Conservation (phyloP, 2,113 vertebrate genomes). For the Oryzias melastigma region DNA sequence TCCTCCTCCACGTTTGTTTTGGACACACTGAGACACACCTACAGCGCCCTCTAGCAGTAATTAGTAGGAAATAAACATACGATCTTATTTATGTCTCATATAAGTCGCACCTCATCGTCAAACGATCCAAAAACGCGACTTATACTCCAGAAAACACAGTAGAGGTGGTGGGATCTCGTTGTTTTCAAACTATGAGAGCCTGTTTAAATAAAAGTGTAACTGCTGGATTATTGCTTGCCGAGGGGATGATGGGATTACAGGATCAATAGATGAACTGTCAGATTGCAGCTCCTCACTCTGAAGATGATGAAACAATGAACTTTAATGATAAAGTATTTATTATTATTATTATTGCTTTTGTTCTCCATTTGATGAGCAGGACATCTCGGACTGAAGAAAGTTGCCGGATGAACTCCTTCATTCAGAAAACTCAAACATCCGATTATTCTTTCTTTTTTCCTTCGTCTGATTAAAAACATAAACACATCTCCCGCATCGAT, state of each 20-base stretch:
- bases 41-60: no score
- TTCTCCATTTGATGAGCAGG: background rate
- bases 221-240: constrained; percentile 62
- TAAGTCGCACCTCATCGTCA: no score
- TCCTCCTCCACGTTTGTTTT: no score
- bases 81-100: no score
- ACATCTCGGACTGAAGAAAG: no score
- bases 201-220: constrained; percentile 65
- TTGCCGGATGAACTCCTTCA: no score
- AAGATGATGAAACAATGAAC: constrained; percentile 27
- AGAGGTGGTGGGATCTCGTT: background rate
- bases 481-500: constrained; percentile 74
- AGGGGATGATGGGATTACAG: constrained; percentile 65
- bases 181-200: constrained; percentile 3
- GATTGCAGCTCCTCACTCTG: constrained; percentile 46
- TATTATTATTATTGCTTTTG: background rate
- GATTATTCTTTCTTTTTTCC: constrained; percentile 14
- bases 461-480: constrained; percentile 69
- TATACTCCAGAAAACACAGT: constrained; percentile 6
- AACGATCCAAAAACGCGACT: constrained; percentile 5
- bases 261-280: constrained; percentile 70
- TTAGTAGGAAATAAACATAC: no score
- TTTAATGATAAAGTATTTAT: background rate
- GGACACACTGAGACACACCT: no score
- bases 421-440: constrained; percentile 24